Evolutionary conservation across 1,140 invertebrate species (phyloP).

Genomic region (Zaprionus africanus): DNA sequence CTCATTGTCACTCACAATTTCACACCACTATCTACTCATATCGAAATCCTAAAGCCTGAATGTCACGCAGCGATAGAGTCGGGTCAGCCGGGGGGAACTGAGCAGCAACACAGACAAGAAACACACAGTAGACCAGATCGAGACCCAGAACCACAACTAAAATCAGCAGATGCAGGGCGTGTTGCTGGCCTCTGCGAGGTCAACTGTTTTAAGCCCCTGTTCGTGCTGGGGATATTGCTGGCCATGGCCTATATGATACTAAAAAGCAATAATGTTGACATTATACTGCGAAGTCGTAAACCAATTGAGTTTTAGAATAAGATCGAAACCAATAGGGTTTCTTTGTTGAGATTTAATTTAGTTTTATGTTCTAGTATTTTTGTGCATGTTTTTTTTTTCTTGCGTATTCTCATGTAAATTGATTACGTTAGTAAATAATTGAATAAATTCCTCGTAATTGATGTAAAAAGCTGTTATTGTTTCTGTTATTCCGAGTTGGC

Average conservation of each 20-base stretch:
- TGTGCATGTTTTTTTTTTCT: background rate
- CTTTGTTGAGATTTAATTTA: background rate
- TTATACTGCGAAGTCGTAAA: conserved; percentile 24
- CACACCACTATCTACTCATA: background rate
- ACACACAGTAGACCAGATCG: background rate
- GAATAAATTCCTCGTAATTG: background rate
- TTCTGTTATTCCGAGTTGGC: background rate
- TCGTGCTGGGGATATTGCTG: conserved; percentile 27
- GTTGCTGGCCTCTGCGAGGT: background rate
- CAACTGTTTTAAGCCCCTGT: background rate
- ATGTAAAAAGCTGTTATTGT: background rate
- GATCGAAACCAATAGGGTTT: background rate
- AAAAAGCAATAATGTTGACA: conserved; percentile 31
- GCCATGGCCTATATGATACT: conserved; percentile 29
- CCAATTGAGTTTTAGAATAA: conserved; percentile 50
- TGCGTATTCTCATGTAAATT: background rate
- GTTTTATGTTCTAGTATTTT: background rate
- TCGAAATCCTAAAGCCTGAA: conserved; percentile 1
- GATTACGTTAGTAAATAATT: background rate
- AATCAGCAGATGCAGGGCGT: background rate
- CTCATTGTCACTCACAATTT: background rate
- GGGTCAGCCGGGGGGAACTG: background rate
- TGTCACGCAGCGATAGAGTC: background rate
- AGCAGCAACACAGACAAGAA: background rate
- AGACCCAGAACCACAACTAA: background rate